A percentile compares a stretch with the other conserved stretches of the same genome.
Evolutionary conservation across 2,113 vertebrate species (phyloP).

Genomic region (Pomatostomus ruficeps): DNA sequence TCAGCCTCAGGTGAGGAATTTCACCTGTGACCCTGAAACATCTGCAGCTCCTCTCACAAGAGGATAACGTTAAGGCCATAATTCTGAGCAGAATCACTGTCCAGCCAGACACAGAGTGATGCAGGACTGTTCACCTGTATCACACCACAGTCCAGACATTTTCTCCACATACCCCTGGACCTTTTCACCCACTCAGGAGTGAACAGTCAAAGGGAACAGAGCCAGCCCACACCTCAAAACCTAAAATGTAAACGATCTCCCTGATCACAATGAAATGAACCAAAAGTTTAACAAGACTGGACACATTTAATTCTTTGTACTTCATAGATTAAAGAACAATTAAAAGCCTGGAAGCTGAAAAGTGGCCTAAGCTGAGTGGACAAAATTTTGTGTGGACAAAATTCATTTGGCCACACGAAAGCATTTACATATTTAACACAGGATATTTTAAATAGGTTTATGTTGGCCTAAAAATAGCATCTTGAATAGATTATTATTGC

Average conservation of each 20-base stretch:
- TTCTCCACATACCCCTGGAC: background rate
- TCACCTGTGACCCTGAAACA: background rate
- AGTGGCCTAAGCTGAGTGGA: background rate
- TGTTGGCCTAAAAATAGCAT: background rate
- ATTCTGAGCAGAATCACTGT: rapidly evolving
- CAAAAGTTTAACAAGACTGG: background rate
- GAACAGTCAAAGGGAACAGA: background rate
- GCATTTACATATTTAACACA: background rate
- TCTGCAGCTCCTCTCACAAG: background rate
- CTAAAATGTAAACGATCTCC: background rate
- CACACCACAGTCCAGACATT: rapidly evolving
- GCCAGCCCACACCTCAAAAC: background rate
- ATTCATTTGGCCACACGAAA: background rate
- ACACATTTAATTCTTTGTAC: background rate
- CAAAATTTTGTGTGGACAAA: background rate
- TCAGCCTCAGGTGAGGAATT: background rate
- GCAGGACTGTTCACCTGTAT: rapidly evolving
- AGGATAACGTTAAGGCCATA: rapidly evolving
- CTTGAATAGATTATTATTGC: background rate
- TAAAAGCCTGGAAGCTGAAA: background rate
- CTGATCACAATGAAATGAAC: background rate
- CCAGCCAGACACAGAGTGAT: background rate
- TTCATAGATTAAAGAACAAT: background rate
- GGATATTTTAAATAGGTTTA: background rate
- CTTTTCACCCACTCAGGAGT: background rate